Evolutionary conservation across 1,140 invertebrate genomes (phyloP).

Genomic region (Chironomus tepperi): DNA sequence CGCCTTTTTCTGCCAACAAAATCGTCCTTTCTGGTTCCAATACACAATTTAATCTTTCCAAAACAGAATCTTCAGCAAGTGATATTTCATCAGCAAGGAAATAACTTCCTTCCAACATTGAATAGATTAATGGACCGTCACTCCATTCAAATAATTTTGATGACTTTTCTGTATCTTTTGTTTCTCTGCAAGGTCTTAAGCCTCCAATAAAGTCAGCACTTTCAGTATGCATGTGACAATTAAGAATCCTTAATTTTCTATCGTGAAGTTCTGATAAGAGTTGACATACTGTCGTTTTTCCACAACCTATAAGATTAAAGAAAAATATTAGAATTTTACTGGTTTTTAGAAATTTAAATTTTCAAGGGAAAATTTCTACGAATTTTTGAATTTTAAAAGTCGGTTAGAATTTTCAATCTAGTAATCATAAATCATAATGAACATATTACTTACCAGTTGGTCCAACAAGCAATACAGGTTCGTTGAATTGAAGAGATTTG

Average conservation of each 20-base stretch:
- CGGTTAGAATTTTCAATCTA: too few relatives aligned
- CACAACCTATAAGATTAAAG: slow-evolving; percentile 52
- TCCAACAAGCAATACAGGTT: slow-evolving; percentile 92
- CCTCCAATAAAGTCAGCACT: slow-evolving; percentile 96
- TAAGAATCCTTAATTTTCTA: slow-evolving; percentile 68
- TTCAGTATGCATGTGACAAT: slow-evolving; percentile 99
- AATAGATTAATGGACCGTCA: slow-evolving; percentile 87
- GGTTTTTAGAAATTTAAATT: too few relatives aligned
- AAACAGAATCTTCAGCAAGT: slow-evolving; percentile 94
- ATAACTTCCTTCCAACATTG: slow-evolving; percentile 80
- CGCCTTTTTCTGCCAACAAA: slow-evolving; percentile 81
- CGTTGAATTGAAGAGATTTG: slow-evolving; percentile 83
- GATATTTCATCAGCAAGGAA: slow-evolving; percentile 99
- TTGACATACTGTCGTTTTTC: slow-evolving; percentile 96
- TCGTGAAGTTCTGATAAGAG: slow-evolving; percentile 61
- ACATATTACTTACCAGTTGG: slow-evolving; percentile 63
- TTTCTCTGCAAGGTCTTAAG: slow-evolving; percentile 76
- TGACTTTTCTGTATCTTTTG: slow-evolving; percentile 40
- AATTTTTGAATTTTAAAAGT: too few relatives aligned
- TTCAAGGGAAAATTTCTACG: too few relatives aligned
- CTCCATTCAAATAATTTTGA: slow-evolving; percentile 90
- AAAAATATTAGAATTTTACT: too few relatives aligned
- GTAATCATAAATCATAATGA: too few relatives aligned
- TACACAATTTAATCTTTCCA: slow-evolving; percentile 95
- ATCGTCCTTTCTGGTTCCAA: slow-evolving; percentile 89